These are phyloP conservation scores for Sweltsa coloradensis DNA, from an alignment of 1,140 invertebrate genomes.

Conservation along the genomic window DNA sequence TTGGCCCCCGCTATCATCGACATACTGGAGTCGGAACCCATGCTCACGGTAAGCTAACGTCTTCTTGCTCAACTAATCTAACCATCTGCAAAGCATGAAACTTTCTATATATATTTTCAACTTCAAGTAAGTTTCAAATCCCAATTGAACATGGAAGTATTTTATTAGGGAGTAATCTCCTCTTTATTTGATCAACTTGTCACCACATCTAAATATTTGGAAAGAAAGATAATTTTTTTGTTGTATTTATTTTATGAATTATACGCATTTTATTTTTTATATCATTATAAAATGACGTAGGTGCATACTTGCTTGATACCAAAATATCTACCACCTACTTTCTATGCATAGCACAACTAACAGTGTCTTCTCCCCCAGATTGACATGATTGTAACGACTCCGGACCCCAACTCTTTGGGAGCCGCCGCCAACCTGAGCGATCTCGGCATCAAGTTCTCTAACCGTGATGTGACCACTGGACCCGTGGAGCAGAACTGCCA, in stretches of 20 bases:
- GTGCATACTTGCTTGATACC: too few relatives aligned
- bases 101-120: too few relatives aligned
- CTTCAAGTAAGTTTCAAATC: too few relatives aligned
- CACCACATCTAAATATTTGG: too few relatives aligned
- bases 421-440: conserved; percentile 32
- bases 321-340: too few relatives aligned
- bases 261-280: too few relatives aligned
- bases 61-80: not conserved
- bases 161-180: too few relatives aligned
- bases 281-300: too few relatives aligned
- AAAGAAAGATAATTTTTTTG: conserved; percentile 4
- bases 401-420: conserved; percentile 30
- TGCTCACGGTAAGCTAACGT: conserved; percentile 49
- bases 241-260: conserved; percentile 5
- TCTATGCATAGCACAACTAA: not conserved
- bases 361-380: conserved; percentile 18
- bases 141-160: too few relatives aligned
- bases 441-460: conserved; percentile 38
- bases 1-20: conserved; percentile 40
- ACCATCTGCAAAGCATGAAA: too few relatives aligned
- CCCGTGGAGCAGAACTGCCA: conserved; percentile 50
- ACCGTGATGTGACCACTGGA: conserved; percentile 36
- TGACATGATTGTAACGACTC: conserved; percentile 26
- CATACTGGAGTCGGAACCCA: conserved; percentile 52
- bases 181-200: too few relatives aligned